Base-by-base conservation (phyloP, 2,113 vertebrate species). In the Cynocephalus volans region DNA sequence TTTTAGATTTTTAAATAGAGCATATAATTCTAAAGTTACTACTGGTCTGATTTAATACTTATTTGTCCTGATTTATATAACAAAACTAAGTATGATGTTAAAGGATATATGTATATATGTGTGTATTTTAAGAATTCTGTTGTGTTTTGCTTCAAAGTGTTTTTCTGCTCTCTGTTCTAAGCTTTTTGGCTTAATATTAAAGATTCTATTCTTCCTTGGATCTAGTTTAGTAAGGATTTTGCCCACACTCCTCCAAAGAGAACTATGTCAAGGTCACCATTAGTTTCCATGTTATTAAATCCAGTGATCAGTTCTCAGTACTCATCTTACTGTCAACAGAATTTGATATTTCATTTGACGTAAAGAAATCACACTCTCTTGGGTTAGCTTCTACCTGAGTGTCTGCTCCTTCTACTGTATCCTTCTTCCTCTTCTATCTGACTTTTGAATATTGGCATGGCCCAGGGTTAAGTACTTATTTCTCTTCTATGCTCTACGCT, bases 141-240 rank as follows among this genome's bases (percentile, higher is more conserved):
- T 33, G 9, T 41, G 84, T 69, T 67, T 73, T 75, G 4, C 31
- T 92, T 92, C 58, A 69, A 88, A 88, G 18, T 81, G 33, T 52
- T 64, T 31, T 56, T 81, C 75, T 73, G 17, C 62, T 62, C 33
- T 64, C 15, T 65, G 2, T 56, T 81, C 75, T 23, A 60, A 67
- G 36, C 10, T 15, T 82, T 67, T 82, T n/a, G 69, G 41, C 33
- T 73, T 76, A 75, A 33, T 60, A 21, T 50, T 33, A 67, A 93
- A 58, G 31, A 67, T 24, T 31, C 14, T 41, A 33, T 87, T 72
- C 62, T 36, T 56, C 52, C 18, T 64, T 54, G 17, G 28, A 95
- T 13, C 48, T 21, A 56, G 21, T 56, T 45, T 87, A 80, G 80
- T 91, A 41, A 72, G n/a, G 24, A 80, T 87, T 86, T 84, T 95